Percentiles rank a stretch among this genome's conserved stretches.
phyloP scores from a whole-genome alignment of 2,113 vertebrate species.

The Paracanthobrama guichenoti region DNA sequence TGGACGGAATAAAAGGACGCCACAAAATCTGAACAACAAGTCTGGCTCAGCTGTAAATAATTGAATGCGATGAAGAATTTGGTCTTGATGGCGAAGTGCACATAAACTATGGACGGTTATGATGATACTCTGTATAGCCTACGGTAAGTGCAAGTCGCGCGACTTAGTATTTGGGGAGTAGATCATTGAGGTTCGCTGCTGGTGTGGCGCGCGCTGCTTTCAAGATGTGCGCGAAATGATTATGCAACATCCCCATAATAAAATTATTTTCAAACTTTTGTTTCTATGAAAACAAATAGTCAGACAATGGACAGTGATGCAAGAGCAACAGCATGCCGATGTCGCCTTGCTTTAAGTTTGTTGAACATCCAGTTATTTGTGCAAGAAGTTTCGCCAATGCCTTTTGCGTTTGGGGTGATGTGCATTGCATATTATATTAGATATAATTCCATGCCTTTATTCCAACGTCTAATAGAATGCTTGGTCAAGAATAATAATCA shows the following conservation, averaged over 20 bases:
- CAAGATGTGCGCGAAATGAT: neutral
- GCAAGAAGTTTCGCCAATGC: neutral
- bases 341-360: neutral
- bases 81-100: constrained; percentile 55
- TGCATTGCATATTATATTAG: neutral
- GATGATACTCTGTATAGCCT: constrained; percentile 46
- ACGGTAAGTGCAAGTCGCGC: constrained; percentile 73
- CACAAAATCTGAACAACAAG: neutral
- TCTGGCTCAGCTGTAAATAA: neutral
- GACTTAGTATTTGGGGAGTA: constrained; percentile 49
- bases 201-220: constrained; percentile 29
- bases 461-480: neutral
- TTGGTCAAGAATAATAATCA: neutral
- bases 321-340: neutral
- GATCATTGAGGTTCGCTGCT: constrained; percentile 3
- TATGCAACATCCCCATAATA: neutral
- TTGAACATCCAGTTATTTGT: neutral
- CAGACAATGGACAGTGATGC: neutral
- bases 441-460: neutral
- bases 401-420: neutral
- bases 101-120: constrained; percentile 64
- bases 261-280: neutral
- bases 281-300: neutral
- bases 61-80: constrained; percentile 20
- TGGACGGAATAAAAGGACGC: neutral